Evolutionary conservation across 2,888 invertebrate genomes (phyloP), one percentile per base, ranked within the genome.

Genomic region (Antitype chi): DNA sequence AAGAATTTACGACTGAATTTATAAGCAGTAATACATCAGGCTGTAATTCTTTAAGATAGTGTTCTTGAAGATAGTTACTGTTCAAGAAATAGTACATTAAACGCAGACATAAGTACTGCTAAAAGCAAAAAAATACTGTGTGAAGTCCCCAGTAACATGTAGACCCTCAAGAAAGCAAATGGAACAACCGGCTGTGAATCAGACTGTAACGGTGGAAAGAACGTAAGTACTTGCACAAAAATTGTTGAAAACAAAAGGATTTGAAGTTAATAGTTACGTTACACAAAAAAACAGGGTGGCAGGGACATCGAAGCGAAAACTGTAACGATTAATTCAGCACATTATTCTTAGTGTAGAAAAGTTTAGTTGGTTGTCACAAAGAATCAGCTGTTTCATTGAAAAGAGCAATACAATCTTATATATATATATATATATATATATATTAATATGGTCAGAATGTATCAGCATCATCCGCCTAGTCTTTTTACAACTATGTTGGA

Each of bases 1-100:
- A 52, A 67, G 52, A 59, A 76, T 32, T 76, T 20, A 59, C 38
- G 15, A n/a, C 11, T 28, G 8, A 60, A 52, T 63, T 74, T 76
- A 66, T 43, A 43, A n/a, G 11, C 20, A 15, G 52, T 28, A 43
- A 38, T 52, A 11, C 66, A 76, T 66, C n/a, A 17, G 20, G 5
- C 9, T 23, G 28, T 28, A n/a, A 38, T 20, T 76, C 17, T 52
- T 64, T 4, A 2, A 38, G 38, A 23, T 57, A 57, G 23, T 57
- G 38, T 11, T 38, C 23, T 64, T 49, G 59, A 17, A 25, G 25
- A 52, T 17, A 76, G n/a, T 57, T 49, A n/a, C 13, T 52, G 11
- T 28, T 3, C 15, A 53, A 62, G n/a, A 74, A 74, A 75, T 28
- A 17, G 43, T 28, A 60, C 20, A 53, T 62, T 53, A 52, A 74